These are phyloP conservation scores for Diabrotica balteata DNA, from an alignment of 2,888 invertebrate genomes.

Conservation along the genomic window DNA sequence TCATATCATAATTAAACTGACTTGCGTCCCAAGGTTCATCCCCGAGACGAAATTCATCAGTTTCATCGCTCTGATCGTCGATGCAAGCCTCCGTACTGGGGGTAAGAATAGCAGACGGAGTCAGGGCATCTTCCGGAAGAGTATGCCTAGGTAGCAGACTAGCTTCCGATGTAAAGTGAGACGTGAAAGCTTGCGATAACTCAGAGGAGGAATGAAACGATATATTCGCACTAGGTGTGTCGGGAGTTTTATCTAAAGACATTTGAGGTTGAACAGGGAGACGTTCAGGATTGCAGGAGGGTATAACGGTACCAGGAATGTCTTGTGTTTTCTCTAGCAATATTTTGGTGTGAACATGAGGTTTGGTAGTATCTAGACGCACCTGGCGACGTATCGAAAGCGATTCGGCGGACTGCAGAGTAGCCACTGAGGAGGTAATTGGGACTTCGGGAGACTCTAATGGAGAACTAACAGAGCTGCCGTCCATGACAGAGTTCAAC, in stretches of 20 bases:
- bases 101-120: slow-evolving; percentile 68
- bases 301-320: slow-evolving; percentile 72
- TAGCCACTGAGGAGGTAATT: slow-evolving; percentile 71
- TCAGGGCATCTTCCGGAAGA: slow-evolving; percentile 54
- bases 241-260: slow-evolving; percentile 64
- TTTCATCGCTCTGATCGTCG: slow-evolving; percentile 51
- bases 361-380: slow-evolving; percentile 50
- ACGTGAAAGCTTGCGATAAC: slow-evolving; percentile 54
- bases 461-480: slow-evolving; percentile 82
- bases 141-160: slow-evolving; percentile 48
- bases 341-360: slow-evolving; percentile 37
- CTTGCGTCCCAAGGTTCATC: slow-evolving; percentile 58
- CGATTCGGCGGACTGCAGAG: slow-evolving; percentile 71
- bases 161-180: slow-evolving; percentile 54
- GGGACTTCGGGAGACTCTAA: slow-evolving; percentile 81
- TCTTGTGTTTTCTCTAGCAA: slow-evolving; percentile 65
- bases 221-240: slow-evolving; percentile 75
- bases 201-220: slow-evolving; percentile 53
- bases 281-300: slow-evolving; percentile 40
- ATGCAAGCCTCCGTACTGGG: slow-evolving; percentile 61
- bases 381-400: slow-evolving; percentile 63
- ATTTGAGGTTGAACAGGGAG: slow-evolving; percentile 37
- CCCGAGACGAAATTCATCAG: slow-evolving; percentile 55
- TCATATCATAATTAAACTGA: slow-evolving; percentile 58
- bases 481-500: slow-evolving; percentile 80